phyloP scores from a whole-genome alignment of 2,113 vertebrate genomes.

The Ptilorrhoa leucosticta region DNA sequence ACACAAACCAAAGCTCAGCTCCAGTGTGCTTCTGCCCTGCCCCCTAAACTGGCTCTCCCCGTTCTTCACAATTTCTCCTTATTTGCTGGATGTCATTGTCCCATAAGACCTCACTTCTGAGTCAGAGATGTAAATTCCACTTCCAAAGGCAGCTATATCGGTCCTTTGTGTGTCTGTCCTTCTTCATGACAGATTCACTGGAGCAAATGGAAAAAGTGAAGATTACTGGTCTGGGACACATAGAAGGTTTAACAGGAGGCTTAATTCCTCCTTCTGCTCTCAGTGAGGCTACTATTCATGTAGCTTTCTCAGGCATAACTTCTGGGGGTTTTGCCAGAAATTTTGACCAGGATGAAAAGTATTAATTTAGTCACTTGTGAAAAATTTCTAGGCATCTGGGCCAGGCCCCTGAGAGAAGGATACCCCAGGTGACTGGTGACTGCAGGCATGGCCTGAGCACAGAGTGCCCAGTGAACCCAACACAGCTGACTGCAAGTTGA shows the following conservation, averaged over 20 bases:
- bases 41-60: not conserved
- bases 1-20: not conserved
- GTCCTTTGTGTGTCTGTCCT: not conserved
- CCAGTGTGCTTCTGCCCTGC: not conserved
- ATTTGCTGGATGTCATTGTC: not conserved
- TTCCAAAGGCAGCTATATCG: not conserved
- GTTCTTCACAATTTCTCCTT: not conserved
- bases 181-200: not conserved
- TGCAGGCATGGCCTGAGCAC: not conserved
- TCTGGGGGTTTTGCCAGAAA: not conserved
- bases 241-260: not conserved
- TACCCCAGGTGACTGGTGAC: not conserved
- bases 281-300: not conserved
- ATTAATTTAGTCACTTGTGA: not conserved
- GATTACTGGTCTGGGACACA: not conserved
- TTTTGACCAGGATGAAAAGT: not conserved
- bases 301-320: not conserved
- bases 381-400: not conserved
- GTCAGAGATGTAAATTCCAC: not conserved
- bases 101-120: not conserved
- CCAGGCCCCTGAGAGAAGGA: not conserved
- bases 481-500: accelerated
- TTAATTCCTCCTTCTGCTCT: not conserved
- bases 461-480: not conserved
- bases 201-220: not conserved